Conservation (phyloP, 2,888 invertebrate genomes). For the Eupithecia pulchellata region DNA sequence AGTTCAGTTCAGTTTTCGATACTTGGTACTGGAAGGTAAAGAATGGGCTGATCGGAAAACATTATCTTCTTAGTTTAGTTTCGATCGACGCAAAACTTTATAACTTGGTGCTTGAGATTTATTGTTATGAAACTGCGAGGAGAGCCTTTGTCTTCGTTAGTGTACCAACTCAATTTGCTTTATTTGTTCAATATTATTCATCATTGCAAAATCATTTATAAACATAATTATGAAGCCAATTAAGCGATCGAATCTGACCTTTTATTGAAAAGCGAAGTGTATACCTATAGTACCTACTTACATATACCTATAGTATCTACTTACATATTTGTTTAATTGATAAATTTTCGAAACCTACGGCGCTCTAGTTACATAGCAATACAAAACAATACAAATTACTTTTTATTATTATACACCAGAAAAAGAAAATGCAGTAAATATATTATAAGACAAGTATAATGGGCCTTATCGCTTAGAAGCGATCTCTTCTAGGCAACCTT, state of each 20-base stretch:
- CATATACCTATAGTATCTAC: no score
- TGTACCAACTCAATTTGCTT: slow-evolving; percentile 39
- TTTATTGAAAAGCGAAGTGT: no score
- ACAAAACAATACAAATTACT: no score
- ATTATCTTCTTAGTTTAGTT: slow-evolving; percentile 73
- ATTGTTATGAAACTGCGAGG: slow-evolving; percentile 69
- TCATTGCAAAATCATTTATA: neutral
- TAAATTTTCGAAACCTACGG: no score
- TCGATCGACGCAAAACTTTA: slow-evolving; percentile 75
- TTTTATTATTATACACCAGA: no score
- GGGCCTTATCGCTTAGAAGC: no score
- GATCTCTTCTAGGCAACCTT: no score
- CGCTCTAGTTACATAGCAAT: no score
- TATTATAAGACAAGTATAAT: no score
- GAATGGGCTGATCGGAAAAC: slow-evolving; percentile 66
- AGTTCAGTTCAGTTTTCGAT: slow-evolving; percentile 49
- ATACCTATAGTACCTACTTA: no score
- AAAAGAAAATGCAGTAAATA: no score
- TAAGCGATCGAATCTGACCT: neutral
- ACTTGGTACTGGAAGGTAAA: slow-evolving; percentile 55
- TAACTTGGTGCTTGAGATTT: slow-evolving; percentile 71
- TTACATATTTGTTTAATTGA: no score
- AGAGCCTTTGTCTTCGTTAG: slow-evolving; percentile 72
- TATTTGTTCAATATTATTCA: neutral
- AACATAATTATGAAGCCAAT: neutral